Evolutionary conservation across 2,888 invertebrate genomes (phyloP), one percentile per base, ranked within the genome.

Genomic region (Chironomus tentans): DNA sequence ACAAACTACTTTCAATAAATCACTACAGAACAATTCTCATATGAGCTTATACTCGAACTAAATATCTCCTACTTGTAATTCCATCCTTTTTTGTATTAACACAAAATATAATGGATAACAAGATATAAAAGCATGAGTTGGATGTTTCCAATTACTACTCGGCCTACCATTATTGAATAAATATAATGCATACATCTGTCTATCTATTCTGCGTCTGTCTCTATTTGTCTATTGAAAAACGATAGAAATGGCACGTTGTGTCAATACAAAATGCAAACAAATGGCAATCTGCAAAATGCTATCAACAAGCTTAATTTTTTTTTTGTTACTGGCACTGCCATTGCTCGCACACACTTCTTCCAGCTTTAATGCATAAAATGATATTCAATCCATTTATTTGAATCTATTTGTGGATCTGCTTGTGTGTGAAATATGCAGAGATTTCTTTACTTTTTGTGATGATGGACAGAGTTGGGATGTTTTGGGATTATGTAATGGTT

Each of bases 291-390:
- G 65, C 65, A 65, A 22, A 65, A 15, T 22, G 65, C 12, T 10
- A 65, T 65, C 22, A 65, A 62, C 62, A 62, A 62, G 62, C 62
- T 65, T 65, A 65, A 65, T 65, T 65, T 13, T 24, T 24, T 65
- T 24, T n/a, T 50, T 3, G 50, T 2, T n/a, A n/a, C 18, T 56
- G 7, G 56, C 56, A 56, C 15, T 6, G 18, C 15, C 13, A 6
- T 13, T n/a, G 15, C 56, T 18, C 15, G 5, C 18, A 56, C 5
- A 56, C n/a, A 15, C 18, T 56, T 15, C 56, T 15, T 56, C 18
- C 56, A 65, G 65, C 56, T 56, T 56, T 56, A 15, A 18, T 18
- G 56, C 56, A 56, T 13, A 38, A 56, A 15, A 6, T 56, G 56
- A 56, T 56, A 56, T 56, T 56, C 56, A 15, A 38, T 38, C 38